Percentiles rank a stretch among this genome's conserved stretches.
Conservation (phyloP, 2,797 vertebrate species). For the Rhincodon typus region DNA sequence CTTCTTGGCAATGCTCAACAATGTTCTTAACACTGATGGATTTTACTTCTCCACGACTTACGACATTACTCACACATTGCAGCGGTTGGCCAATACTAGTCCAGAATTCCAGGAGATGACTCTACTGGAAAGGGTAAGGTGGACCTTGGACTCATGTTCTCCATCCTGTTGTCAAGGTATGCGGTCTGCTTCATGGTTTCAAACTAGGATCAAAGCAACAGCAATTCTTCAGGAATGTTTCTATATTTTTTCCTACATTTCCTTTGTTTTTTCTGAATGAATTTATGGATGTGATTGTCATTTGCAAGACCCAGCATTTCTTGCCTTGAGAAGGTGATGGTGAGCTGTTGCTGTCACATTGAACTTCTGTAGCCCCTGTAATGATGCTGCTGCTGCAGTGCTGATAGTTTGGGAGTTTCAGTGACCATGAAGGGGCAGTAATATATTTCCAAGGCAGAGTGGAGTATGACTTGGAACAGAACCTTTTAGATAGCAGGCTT, state of each 20-base stretch:
- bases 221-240: background rate
- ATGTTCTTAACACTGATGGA: constrained; percentile 76
- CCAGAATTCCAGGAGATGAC: constrained; percentile 97
- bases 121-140: constrained; percentile 85
- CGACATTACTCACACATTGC: constrained; percentile 84
- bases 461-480: background rate
- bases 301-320: background rate
- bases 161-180: background rate
- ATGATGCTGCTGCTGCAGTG: too few species aligned
- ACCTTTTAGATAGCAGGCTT: background rate
- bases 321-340: background rate
- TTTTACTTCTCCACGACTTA: constrained; percentile 92
- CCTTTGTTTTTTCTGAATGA: background rate
- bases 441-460: background rate
- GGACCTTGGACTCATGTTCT: background rate
- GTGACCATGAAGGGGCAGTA: background rate
- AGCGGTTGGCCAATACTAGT: constrained; percentile 88
- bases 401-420: background rate
- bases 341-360: background rate
- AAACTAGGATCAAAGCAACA: too few species aligned
- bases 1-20: constrained; percentile 84
- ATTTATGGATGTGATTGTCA: background rate
- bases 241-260: background rate
- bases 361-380: too few species aligned
- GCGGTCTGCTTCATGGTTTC: background rate